Base-by-base conservation (phyloP, 2,888 invertebrate genomes). In the Eupithecia tripunctaria region DNA sequence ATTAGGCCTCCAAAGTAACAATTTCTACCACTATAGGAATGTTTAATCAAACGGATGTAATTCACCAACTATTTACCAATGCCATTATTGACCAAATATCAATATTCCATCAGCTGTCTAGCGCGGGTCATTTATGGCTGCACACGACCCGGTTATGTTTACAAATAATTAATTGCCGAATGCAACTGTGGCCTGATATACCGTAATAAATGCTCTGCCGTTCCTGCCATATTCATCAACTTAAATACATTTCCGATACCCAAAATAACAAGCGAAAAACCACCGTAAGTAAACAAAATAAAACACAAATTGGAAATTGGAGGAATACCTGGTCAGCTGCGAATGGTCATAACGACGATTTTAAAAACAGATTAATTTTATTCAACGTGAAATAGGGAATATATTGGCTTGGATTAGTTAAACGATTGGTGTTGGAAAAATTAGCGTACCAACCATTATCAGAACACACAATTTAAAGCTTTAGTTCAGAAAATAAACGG, bases 81-180 rank as follows among this genome's bases (percentile, higher is more conserved):
- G 59, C 72, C 70, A 75, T 75, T 79, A 79, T 79, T 76, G 81
- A 77, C 77, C 79, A 72, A 82, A 81, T 79, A 84, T 84, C 83
- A 86, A 85, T 85, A 86, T 85, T 85, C 81, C 78, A 82, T 82
- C 81, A 82, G 67, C 72, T 67, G 75, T 77, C 79, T 77, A 76
- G 76, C 71, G 63, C 82, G 79, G 78, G 81, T 84, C 87, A 87
- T 89, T 91, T 91, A 92, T 91, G 90, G 83, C 78, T 79, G 81
- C 79, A 84, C 90, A 90, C 89, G 89, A 84, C 81, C 84, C 81
- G 82, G 84, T 84, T 89, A 89, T 93, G 92, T 94, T 93, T 93
- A 90, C 94, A 90, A 93, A 93, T 94, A 94, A 94, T 93, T 94
- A 93, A 94, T 93, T 87, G 92, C 86, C 90, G 86, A 89, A 88